Evolutionary conservation across 1,140 invertebrate genomes (phyloP), one percentile per base, ranked within the genome.

Genomic region (Papilio polyxenes): DNA sequence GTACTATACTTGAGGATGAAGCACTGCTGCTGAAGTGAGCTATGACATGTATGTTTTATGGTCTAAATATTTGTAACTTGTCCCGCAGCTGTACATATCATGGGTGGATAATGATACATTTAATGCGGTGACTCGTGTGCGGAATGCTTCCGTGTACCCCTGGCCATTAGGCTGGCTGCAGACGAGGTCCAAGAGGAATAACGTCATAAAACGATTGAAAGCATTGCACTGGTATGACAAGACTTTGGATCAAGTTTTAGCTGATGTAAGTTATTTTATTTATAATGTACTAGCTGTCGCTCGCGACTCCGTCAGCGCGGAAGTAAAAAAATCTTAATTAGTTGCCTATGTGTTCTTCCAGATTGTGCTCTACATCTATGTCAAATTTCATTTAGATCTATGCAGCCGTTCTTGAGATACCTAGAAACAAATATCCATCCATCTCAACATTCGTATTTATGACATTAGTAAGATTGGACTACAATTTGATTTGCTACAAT

Each of bases 91-190:
- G 8, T 99, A 98, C 92, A 96, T 99, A 79, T 97, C 97, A 62
- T 99, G 98, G 98, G 94, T 97, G 65, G 97, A 99, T 89, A 94
- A 96, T 56, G 94, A 96, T 37, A 98, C 98, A 0, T 97, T 97
- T 82, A 96, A 97, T 77, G 95, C 96, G 83, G 97, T 99, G 0
- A 99, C 99, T 0, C 97, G 97, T 81, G 95, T 96, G 0, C 95
- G 99, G 23, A 98, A 98, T 93, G 97, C 98, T 0, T 97, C 97
- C 2, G 97, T 98, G 2, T 98, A 98, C 95, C 98, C 98, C 0
- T 99, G 98, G 97, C 99, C 99, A 0, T 92, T 99, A 1, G 98
- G 98, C 90, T 95, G 96, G 85, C 93, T 98, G 72, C 95, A 99
- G 87, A 98, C 98, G 6, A 97, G 96, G 91, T 95, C 96, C 62